Percentiles rank a stretch among this genome's conserved stretches.
phyloP scores from a whole-genome alignment of 2,888 invertebrate genomes.

The Ectropis crepuscularia region DNA sequence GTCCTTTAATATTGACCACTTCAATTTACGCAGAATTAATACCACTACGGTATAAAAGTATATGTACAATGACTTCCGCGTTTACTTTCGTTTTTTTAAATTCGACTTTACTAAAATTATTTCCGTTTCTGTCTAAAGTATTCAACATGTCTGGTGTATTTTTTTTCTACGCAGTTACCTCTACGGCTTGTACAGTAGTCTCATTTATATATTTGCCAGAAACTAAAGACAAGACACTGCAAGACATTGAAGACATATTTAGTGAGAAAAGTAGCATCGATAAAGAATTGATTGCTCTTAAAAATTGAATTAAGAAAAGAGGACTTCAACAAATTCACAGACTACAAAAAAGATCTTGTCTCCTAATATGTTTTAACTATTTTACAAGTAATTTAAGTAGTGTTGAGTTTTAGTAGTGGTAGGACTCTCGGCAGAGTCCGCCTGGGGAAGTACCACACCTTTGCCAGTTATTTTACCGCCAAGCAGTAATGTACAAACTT shows the following conservation, averaged over 20 bases:
- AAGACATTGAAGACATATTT: constrained; percentile 43
- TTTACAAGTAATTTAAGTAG: too few species aligned
- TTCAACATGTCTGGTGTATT: constrained; percentile 49
- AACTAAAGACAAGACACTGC: constrained; percentile 48
- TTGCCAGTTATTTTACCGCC: too few species aligned
- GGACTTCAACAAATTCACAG: background rate
- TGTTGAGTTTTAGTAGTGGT: too few species aligned
- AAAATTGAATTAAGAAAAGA: background rate
- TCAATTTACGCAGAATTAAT: constrained; percentile 50
- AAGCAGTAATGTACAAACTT: too few species aligned
- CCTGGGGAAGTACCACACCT: too few species aligned
- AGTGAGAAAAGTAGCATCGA: background rate
- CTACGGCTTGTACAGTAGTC: constrained; percentile 37
- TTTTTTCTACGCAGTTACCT: constrained; percentile 45
- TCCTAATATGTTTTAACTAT: too few species aligned
- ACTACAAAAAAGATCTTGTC: too few species aligned
- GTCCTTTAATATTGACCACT: constrained; percentile 51
- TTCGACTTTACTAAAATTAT: constrained; percentile 46
- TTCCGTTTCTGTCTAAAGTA: constrained; percentile 44
- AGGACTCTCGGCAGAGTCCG: too few species aligned
- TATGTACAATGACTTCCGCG: constrained; percentile 39
- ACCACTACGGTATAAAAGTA: constrained; percentile 42
- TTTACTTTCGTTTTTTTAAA: constrained; percentile 33
- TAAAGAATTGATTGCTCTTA: constrained; percentile 3
- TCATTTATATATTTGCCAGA: constrained; percentile 51